A percentile compares a stretch with the other conserved stretches of the same genome.
Evolutionary conservation across 2,888 invertebrate genomes (phyloP).

Genomic region (Agrochola macilenta): DNA sequence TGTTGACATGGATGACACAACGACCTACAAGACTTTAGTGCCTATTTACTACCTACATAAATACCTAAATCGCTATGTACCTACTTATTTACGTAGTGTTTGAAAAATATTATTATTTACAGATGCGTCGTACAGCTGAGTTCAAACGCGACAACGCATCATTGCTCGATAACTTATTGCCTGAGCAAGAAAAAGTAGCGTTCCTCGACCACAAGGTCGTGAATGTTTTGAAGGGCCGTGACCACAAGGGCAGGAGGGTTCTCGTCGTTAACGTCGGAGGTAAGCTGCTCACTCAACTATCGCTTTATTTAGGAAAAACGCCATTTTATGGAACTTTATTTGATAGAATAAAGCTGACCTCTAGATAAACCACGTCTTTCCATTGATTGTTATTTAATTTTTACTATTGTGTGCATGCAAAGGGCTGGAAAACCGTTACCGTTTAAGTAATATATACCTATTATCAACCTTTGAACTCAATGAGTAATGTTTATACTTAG

Average conservation of each 20-base stretch:
- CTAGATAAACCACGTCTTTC: neutral
- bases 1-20: constrained; percentile 15
- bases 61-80: neutral
- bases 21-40: neutral
- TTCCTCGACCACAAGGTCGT: constrained; percentile 94
- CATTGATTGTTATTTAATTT: constrained; percentile 14
- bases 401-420: neutral
- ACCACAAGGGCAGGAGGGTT: constrained; percentile 94
- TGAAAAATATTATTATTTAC: constrained; percentile 62
- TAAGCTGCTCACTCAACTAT: constrained; percentile 73
- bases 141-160: constrained; percentile 93
- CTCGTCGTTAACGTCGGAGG: constrained; percentile 94
- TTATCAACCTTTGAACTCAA: constrained; percentile 27
- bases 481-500: constrained; percentile 7
- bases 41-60: neutral
- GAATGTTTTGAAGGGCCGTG: constrained; percentile 94
- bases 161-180: constrained; percentile 92
- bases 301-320: neutral
- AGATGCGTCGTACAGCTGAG: constrained; percentile 94
- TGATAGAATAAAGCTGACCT: neutral
- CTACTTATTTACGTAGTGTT: neutral
- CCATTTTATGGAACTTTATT: neutral
- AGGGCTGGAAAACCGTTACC: constrained; percentile 17
- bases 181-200: constrained; percentile 92
- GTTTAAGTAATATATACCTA: constrained; percentile 2